Conservation (phyloP, 2,113 vertebrate species). For the Clarias magur region DNA sequence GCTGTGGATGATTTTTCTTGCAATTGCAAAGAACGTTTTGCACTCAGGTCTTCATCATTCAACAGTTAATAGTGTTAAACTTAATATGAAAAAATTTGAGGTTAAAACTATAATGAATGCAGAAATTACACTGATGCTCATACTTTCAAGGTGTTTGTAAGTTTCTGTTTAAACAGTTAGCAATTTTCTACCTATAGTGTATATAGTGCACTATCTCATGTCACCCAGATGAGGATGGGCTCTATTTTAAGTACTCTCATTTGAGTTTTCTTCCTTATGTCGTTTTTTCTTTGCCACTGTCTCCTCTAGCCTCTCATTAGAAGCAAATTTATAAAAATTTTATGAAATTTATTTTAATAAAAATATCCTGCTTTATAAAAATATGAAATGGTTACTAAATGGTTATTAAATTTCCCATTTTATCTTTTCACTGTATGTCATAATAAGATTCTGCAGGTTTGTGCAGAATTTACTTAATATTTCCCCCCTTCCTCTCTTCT, state of each 20-base stretch:
- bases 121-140: background rate
- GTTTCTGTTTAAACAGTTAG: background rate
- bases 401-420: background rate
- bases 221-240: background rate
- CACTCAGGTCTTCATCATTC: background rate
- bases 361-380: background rate
- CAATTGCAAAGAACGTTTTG: background rate
- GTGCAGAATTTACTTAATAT: background rate
- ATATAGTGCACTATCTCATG: background rate
- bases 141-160: background rate
- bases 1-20: background rate
- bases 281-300: background rate
- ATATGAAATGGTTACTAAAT: background rate
- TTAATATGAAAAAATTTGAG: too few species aligned
- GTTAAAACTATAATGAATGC: background rate
- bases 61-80: background rate
- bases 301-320: background rate
- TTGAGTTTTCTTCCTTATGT: background rate
- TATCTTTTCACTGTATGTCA: background rate
- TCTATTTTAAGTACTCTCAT: background rate
- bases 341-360: background rate
- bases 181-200: background rate
- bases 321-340: background rate
- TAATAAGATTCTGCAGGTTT: background rate
- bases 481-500: background rate